Percentiles rank a stretch among this genome's conserved stretches.
phyloP scores from a whole-genome alignment of 2,797 vertebrate genomes.

The Micrastur ruficollis region DNA sequence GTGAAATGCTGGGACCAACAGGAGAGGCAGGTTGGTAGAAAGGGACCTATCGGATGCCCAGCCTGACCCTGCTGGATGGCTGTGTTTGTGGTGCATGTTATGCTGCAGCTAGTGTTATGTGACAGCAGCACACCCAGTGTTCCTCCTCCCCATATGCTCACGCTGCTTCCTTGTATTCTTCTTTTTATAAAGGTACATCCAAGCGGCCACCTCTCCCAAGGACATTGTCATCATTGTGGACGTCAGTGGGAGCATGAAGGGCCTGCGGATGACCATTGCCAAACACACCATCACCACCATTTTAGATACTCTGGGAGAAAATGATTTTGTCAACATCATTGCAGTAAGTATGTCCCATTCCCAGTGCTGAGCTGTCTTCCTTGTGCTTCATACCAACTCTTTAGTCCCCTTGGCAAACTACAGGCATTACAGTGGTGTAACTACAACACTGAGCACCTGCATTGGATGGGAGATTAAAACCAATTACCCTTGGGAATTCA shows the following conservation, averaged over 20 bases:
- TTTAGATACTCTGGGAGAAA: slow-evolving; percentile 92
- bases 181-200: slow-evolving; percentile 86
- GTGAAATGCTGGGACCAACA: not conserved
- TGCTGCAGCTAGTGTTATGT: accelerated
- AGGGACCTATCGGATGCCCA: not conserved
- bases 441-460: not conserved
- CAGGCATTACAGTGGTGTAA: not conserved
- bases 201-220: slow-evolving; percentile 94
- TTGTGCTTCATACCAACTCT: not conserved
- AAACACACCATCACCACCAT: slow-evolving; percentile 93
- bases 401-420: not conserved
- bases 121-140: accelerated
- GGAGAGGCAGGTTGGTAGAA: not conserved
- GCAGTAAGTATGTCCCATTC: slow-evolving; percentile 76
- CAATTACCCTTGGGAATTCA: not conserved
- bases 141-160: not conserved
- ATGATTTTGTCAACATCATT: slow-evolving; percentile 95
- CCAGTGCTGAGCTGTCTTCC: not conserved
- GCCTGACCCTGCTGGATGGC: not conserved
- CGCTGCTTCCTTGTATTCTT: not conserved
- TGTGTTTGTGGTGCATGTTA: accelerated
- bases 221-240: slow-evolving; percentile 93
- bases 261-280: slow-evolving; percentile 90
- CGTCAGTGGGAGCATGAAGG: slow-evolving; percentile 96
- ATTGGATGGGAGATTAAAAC: not conserved